Evolutionary conservation across 2,113 vertebrate genomes (phyloP).

Genomic region (Coptodon bakossiorum): DNA sequence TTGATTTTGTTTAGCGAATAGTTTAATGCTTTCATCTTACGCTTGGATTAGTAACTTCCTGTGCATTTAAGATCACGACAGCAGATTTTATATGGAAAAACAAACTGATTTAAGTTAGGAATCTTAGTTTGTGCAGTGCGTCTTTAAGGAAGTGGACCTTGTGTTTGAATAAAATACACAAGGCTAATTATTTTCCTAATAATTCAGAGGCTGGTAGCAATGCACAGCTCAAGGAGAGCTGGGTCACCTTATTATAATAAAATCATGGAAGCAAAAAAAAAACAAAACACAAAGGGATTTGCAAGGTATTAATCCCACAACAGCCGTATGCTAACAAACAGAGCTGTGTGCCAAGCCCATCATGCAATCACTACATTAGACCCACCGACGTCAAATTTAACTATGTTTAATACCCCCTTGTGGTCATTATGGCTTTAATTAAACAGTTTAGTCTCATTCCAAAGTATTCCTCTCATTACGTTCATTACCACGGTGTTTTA

Average conservation of each 20-base stretch:
- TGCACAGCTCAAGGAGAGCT: not conserved
- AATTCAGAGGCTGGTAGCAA: not conserved
- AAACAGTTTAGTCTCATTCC: conserved; percentile 27
- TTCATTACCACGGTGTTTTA: conserved; percentile 27
- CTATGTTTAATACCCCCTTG: conserved; percentile 11
- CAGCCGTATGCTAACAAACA: not conserved
- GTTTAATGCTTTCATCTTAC: not conserved
- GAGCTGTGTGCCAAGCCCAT: not conserved
- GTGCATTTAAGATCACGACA: not conserved
- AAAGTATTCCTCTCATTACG: conserved; percentile 19
- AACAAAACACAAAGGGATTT: not conserved
- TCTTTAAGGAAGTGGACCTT: not conserved
- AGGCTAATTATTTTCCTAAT: not conserved
- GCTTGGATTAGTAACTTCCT: not conserved
- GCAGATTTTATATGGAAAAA: not conserved
- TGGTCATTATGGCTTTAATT: conserved; percentile 34
- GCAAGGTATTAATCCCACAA: not conserved
- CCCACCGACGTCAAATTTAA: not conserved
- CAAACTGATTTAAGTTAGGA: not conserved
- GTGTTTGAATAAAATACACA: not conserved
- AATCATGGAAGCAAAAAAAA: not conserved
- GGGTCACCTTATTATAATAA: not conserved
- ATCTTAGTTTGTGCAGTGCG: not conserved
- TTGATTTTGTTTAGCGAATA: not conserved
- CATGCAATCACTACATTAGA: not conserved